Conservation (phyloP, 2,113 vertebrate species). For the Calonectris borealis region DNA sequence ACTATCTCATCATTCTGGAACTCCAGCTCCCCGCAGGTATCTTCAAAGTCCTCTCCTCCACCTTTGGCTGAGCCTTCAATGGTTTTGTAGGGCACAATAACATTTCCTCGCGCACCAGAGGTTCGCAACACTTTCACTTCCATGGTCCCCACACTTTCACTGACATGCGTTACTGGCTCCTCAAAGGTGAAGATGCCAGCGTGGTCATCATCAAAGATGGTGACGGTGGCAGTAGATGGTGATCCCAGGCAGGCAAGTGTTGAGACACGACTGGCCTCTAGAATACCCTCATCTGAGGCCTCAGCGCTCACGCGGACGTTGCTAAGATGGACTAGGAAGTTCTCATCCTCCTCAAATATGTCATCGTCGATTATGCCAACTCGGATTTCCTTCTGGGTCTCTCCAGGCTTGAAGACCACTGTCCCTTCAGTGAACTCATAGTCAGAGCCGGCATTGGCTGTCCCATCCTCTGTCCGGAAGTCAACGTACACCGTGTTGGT, state of each 20-base stretch:
- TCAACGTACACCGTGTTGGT: conserved; percentile 83
- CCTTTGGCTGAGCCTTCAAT: conserved; percentile 90
- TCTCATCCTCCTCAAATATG: conserved; percentile 97
- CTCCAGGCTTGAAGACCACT: conserved; percentile 87
- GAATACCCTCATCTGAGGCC: conserved; percentile 70
- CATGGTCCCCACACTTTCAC: conserved; percentile 92
- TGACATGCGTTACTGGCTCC: conserved; percentile 84
- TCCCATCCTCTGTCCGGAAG: conserved; percentile 93
- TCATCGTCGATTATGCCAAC: conserved; percentile 94
- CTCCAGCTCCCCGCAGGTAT: conserved; percentile 90
- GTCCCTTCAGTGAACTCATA: conserved; percentile 89
- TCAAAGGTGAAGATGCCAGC: conserved; percentile 96
- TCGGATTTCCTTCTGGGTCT: conserved; percentile 90
- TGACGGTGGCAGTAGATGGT: conserved; percentile 85
- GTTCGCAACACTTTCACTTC: conserved; percentile 91
- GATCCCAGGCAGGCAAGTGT: conserved; percentile 80
- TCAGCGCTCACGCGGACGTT: conserved; percentile 80
- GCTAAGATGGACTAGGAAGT: conserved; percentile 93
- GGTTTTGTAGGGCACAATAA: conserved; percentile 92
- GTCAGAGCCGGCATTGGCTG: conserved; percentile 92
- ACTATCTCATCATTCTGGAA: conserved; percentile 95
- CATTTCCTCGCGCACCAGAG: conserved; percentile 90
- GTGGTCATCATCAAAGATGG: conserved; percentile 94
- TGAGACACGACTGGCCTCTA: conserved; percentile 71
- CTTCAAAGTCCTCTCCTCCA: conserved; percentile 96